These are phyloP conservation scores for Phainopepla nitens DNA, from an alignment of 2,113 vertebrate genomes.

Conservation along the genomic window DNA sequence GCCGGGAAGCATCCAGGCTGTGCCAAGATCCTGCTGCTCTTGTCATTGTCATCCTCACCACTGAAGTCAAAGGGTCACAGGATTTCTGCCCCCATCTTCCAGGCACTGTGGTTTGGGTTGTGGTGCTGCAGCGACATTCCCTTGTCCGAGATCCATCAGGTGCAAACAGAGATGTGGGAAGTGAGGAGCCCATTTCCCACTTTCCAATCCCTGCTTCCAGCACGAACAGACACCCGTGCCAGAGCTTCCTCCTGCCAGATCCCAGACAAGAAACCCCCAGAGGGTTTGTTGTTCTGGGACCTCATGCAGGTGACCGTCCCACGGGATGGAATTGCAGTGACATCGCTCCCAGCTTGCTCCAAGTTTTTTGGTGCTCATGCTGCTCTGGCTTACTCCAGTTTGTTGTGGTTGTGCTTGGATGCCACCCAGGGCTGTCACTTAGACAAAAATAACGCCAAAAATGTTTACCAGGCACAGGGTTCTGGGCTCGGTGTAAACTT, in stretches of 20 bases:
- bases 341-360: accelerated
- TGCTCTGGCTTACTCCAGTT: neutral
- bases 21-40: neutral
- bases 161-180: neutral
- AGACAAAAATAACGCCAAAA: neutral
- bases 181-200: neutral
- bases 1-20: neutral
- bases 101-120: too few species aligned
- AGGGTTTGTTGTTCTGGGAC: neutral
- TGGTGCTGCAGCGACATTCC: accelerated
- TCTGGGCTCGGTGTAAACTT: neutral
- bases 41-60: neutral
- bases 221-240: neutral
- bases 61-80: neutral
- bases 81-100: accelerated
- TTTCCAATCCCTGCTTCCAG: neutral
- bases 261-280: neutral
- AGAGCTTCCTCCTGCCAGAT: neutral
- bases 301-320: neutral
- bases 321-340: neutral
- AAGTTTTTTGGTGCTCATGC: accelerated
- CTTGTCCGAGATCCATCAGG: neutral
- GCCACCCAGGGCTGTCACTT: neutral
- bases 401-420: neutral
- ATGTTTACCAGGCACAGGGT: neutral